phyloP scores from a whole-genome alignment of 2,888 invertebrate species.

The Cyaniris semiargus region DNA sequence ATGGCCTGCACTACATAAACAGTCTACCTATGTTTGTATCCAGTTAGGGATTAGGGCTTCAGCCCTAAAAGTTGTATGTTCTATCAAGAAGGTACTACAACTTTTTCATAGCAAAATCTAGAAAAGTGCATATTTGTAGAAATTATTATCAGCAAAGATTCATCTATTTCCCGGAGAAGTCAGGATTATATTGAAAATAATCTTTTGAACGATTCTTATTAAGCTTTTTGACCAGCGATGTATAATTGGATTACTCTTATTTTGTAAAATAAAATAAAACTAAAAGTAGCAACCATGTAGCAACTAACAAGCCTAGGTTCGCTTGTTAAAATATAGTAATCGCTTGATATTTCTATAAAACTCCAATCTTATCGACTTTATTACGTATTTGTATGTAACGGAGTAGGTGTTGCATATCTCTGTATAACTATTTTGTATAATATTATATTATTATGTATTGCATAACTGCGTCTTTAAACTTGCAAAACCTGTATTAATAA shows the following conservation, averaged over 20 bases:
- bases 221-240: no score
- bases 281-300: no score
- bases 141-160: no score
- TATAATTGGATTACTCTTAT: no score
- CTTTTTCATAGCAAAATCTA: neutral
- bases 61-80: no score
- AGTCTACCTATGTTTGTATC: neutral
- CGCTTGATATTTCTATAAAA: neutral
- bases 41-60: neutral
- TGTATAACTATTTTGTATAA: neutral
- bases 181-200: no score
- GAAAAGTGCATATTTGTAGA: neutral
- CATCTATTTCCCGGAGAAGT: no score
- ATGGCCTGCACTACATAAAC: conserved; percentile 21
- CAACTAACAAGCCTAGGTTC: no score
- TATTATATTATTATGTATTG: neutral
- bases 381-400: neutral
- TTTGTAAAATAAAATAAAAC: no score
- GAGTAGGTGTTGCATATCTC: neutral
- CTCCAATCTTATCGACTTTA: neutral
- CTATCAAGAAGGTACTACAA: no score
- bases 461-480: neutral
- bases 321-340: no score
- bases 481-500: conserved; percentile 2
- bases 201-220: no score